A percentile compares a stretch with the other conserved stretches of the same genome.
phyloP scores from a whole-genome alignment of 2,888 invertebrate species.

The Lumbricus terrestris region DNA sequence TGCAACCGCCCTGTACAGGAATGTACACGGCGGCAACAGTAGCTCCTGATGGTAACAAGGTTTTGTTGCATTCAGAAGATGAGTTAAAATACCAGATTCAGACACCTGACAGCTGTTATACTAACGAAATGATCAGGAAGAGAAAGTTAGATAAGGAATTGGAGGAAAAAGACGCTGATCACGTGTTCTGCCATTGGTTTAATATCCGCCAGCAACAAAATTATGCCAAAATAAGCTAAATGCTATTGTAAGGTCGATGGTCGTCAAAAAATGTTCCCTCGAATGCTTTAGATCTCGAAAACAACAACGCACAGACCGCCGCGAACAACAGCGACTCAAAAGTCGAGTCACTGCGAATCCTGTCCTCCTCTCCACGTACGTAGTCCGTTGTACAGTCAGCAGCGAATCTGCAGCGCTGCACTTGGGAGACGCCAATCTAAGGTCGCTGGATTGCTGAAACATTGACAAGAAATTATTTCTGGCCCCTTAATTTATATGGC shows the following conservation, averaged over 20 bases:
- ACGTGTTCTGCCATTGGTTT: conserved; percentile 8
- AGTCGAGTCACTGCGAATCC: conserved; percentile 5
- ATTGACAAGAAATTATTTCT: conserved; percentile 15
- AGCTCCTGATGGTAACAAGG: too few species aligned
- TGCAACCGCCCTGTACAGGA: too few species aligned
- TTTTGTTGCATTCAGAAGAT: not conserved
- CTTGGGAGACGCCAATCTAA: not conserved
- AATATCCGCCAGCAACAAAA: conserved; percentile 10
- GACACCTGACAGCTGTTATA: not conserved
- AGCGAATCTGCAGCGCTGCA: not conserved
- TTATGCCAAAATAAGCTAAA: conserved; percentile 16
- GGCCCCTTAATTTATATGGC: not conserved
- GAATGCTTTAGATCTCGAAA: conserved; percentile 17
- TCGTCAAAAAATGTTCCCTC: not conserved
- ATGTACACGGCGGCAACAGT: too few species aligned
- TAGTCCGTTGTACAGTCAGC: not conserved
- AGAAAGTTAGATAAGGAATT: not conserved
- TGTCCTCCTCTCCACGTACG: not conserved
- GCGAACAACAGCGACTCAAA: not conserved
- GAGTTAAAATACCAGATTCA: not conserved
- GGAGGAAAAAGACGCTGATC: not conserved
- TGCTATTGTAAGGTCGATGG: conserved; percentile 13
- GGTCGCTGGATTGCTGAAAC: not conserved
- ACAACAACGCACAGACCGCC: conserved; percentile 13
- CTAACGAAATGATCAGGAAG: not conserved